A percentile compares a stretch with the other conserved stretches of the same genome.
phyloP scores from a whole-genome alignment of 2,888 invertebrate species.

The Steinernema carpocapsae region DNA sequence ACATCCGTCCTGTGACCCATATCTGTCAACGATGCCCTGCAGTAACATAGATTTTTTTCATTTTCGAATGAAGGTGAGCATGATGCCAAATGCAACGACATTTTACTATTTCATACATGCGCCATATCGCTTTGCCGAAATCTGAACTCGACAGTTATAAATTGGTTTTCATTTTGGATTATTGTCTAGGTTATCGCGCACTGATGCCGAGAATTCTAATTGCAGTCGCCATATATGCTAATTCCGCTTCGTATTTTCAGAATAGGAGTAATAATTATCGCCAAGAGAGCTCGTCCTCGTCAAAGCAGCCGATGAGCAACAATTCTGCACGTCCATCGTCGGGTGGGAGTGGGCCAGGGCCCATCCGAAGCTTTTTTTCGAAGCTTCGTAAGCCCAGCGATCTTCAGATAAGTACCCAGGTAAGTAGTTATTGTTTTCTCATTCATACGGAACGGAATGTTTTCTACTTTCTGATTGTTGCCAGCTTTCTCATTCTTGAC shows the following conservation, averaged over 20 bases:
- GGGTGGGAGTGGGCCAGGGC: constrained; percentile 36
- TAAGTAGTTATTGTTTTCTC: constrained; percentile 27
- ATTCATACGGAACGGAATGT: not conserved
- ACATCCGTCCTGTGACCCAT: constrained; percentile 11
- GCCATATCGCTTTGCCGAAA: no score
- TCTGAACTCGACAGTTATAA: no score
- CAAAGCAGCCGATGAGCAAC: constrained; percentile 17
- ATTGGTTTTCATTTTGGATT: not conserved
- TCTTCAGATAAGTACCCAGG: constrained; percentile 37
- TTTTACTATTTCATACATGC: not conserved
- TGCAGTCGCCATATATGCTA: not conserved
- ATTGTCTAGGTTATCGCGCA: not conserved
- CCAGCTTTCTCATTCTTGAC: constrained; percentile 10
- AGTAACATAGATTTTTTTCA: constrained; percentile 32
- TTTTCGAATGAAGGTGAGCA: constrained; percentile 33
- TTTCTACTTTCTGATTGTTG: constrained; percentile 11
- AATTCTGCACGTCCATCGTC: constrained; percentile 34
- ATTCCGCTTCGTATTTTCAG: not conserved
- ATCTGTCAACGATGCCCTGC: constrained; percentile 18
- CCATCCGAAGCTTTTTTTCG: constrained; percentile 63
- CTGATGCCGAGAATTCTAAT: not conserved
- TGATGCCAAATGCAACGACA: not conserved
- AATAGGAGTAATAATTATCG: constrained; percentile 23
- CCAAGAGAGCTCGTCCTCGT: not conserved
- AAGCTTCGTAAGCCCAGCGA: constrained; percentile 61